Conservation (phyloP, 2,113 vertebrate genomes). For the Condylura cristata region DNA sequence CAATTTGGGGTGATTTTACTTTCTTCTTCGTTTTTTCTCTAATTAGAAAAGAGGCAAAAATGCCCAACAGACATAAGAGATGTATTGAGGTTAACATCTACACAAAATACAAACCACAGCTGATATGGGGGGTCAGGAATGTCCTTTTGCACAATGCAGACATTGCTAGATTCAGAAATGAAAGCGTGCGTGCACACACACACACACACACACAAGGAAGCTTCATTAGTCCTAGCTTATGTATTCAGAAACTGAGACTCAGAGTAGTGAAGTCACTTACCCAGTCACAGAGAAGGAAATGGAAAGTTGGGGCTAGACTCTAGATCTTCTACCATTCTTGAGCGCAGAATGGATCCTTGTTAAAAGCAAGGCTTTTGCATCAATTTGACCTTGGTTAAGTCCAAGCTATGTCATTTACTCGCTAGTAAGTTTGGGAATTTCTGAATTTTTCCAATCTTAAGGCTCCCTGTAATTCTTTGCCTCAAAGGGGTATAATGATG, state of each 20-base stretch:
- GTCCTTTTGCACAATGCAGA: background rate
- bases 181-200: no score
- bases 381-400: background rate
- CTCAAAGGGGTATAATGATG: background rate
- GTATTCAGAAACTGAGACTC: conserved; percentile 11
- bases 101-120: background rate
- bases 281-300: background rate
- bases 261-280: background rate
- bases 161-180: background rate
- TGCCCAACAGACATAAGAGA: background rate
- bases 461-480: background rate
- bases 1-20: background rate
- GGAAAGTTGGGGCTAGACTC: background rate
- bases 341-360: background rate
- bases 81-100: background rate
- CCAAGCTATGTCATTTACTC: background rate
- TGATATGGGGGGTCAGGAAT: background rate
- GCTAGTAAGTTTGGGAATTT: conserved; percentile 21
- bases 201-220: background rate
- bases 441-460: background rate
- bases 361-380: background rate
- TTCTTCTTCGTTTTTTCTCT: conserved; percentile 17
- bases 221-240: background rate
- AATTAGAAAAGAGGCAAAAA: conserved; percentile 1
- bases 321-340: background rate